Evolutionary conservation across 2,888 invertebrate genomes (phyloP), one percentile per base, ranked within the genome.

Genomic region (Cryptus viduatorius): DNA sequence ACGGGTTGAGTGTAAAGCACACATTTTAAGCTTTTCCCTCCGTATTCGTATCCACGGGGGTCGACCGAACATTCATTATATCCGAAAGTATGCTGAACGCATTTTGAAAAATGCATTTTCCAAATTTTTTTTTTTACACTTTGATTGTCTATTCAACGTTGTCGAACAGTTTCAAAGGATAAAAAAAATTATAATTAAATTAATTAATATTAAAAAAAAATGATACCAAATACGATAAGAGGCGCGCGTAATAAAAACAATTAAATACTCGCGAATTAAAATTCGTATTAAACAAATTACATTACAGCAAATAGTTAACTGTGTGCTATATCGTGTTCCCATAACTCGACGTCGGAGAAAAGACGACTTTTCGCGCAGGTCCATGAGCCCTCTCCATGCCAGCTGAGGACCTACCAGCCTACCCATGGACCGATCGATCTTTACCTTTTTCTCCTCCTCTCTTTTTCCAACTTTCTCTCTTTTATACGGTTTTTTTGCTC

Each of bases 381-480:
- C 64, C 48, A 64, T 4, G 16, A 48, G 48, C 42, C 19, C 72
- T 46, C 72, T 64, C 48, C 48, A 64, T 64, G 31, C 64, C 50
- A 37, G 31, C 75, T 42, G 64, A 75, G 64, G 44, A 65, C 75
- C 50, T 24, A 64, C 64, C 61, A 48, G 46, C 73, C 73, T 73
- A 75, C 64, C 75, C 16, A 75, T 65, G 75, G 64, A 75, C 64
- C 75, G 64, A 75, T 75, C 79, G 46, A 65, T 81, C 61, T 65
- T 73, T 71, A 61, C 56, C 42, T 75, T 10, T 24, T 71, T 29
- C 42, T 67, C 53, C 53, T 48, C 46, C 48, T 24, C 64, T 29
- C 29, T 75, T 19, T 10, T 46, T 14, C 59, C 61, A 46, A 46
- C 56, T 65, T 50, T 72, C 67, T 68, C 81, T 12, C 19, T 50